Conservation (phyloP, 2,888 invertebrate genomes). For the Eupithecia inturbata region DNA sequence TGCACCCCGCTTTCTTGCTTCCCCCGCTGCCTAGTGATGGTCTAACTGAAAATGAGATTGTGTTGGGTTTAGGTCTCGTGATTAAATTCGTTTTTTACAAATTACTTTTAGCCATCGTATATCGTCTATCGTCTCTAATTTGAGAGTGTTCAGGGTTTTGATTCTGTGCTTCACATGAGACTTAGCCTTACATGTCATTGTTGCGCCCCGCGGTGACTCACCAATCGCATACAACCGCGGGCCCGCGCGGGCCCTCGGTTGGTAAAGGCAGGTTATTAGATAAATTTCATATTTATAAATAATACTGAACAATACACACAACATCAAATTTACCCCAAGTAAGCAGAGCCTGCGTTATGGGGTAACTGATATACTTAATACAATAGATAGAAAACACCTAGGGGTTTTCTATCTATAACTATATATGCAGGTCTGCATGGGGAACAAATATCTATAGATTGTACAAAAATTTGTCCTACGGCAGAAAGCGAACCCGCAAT, state of each 20-base stretch:
- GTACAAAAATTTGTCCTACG: too few relatives aligned
- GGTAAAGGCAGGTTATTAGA: too few relatives aligned
- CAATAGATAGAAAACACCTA: too few relatives aligned
- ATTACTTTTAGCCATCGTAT: not conserved
- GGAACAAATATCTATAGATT: too few relatives aligned
- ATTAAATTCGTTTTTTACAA: slow-evolving; percentile 14
- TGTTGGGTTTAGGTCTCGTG: slow-evolving; percentile 22
- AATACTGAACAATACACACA: too few relatives aligned
- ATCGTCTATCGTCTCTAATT: not conserved
- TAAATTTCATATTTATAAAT: too few relatives aligned
- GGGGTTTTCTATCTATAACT: too few relatives aligned
- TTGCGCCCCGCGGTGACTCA: not conserved
- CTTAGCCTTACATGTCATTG: not conserved
- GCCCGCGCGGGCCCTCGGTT: slow-evolving; percentile 1
- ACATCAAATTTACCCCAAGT: too few relatives aligned
- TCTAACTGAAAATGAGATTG: slow-evolving; percentile 42
- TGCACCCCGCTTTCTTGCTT: slow-evolving; percentile 59
- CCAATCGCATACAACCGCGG: not conserved
- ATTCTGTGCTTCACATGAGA: not conserved
- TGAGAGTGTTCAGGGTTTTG: not conserved
- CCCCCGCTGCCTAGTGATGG: slow-evolving; percentile 65
- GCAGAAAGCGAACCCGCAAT: not conserved
- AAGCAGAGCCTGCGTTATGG: too few relatives aligned
- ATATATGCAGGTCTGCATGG: too few relatives aligned
- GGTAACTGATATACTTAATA: too few relatives aligned